Evolutionary conservation across 30 jellyfish, hydroid and myxozoan genomes (phyloP), one percentile per base, ranked within the genome.

Genomic region (Nemopilema nomurai): DNA sequence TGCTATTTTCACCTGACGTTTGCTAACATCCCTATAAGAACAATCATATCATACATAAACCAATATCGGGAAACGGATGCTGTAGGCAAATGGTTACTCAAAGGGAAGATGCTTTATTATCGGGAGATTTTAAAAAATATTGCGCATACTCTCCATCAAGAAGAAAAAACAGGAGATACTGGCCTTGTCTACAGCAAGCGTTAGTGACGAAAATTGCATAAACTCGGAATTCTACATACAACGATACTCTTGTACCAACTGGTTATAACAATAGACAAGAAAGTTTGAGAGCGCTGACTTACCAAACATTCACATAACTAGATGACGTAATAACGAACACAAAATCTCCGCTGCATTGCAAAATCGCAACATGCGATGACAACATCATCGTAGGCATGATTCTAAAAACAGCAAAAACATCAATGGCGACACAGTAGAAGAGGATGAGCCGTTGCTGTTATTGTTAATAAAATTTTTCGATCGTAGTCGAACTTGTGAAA

Each of bases 241-340:
- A 26, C 32, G 6, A 66, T 18, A 16, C 78, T 13, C 24, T 64
- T 64, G 13, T 7, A 26, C 24, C 24, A 7, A n/a, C 24, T 13
- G 4, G 27, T 7, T 29, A 4, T 4, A 51, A 4, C 16, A 22
- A 32, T 33, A 27, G n/a, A 24, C 81, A 33, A 9, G 16, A 21
- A 67, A 6, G 28, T 50, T 1, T 20, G 53, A 62, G 7, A 4
- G 30, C 24, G 57, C 30, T 27, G 3, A 71, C 89, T 82, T 77
- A 87, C 98, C 98, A 92, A 28, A 87, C 84, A 30, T 53, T 51
- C 3, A 89, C 80, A 74, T 64, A 28, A 1, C 97, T 97, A 18
- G 92, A 82, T 82, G 96, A 76, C 68, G 98, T 92, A 27, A 92
- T 62, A 8, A 71, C 98, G 82, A 92, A 31, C 7, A 92, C 78